Base-by-base conservation (phyloP, 2,888 invertebrate species). In the Bombylius major region DNA sequence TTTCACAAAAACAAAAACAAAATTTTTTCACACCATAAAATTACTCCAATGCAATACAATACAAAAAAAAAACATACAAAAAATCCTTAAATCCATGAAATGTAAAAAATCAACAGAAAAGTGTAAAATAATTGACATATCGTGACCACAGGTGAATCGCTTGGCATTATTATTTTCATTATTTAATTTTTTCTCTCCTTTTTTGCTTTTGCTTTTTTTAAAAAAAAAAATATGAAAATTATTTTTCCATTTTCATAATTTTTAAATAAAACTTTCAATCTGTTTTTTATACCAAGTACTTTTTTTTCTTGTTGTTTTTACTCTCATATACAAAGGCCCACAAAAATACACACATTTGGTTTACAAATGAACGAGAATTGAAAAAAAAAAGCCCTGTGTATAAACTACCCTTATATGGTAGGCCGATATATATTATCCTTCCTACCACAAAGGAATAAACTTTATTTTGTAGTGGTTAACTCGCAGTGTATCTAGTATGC, bases 331-430 rank as follows among this genome's bases (percentile, higher is more conserved):
- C 11, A 42, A 42, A 11, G 39, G 39, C 39, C 39, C 39, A 42
- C 39, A 42, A 42, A 42, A 42, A 42, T 42, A 42, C 56, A 56
- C 51, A 58, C 56, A 54, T 56, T 53, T 53, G 56, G 33, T 44
- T 31, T 36, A 42, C 39, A 11, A 42, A 9, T 8, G 11, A 42
- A 42, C 11, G 6, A 42, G 11, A 42, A 42, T 11, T 1, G 11
- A 42, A 42, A 42, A 42, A 39, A 42, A 11, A 42, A 11, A 42
- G 11, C 39, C 39, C 11, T 11, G 11, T 42, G 11, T 11, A 42
- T 42, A 11, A 11, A 42, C 39, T 42, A 36, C 36, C 36, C 36
- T 36, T 36, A 42, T 42, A 42, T 42, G 39, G 39, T 42, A 42
- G 54, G 54, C 49, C 50, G 13, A 46, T 14, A 23, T 14, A 23